Base-by-base conservation (phyloP, 1,140 invertebrate genomes). In the Littorina saxatilis region DNA sequence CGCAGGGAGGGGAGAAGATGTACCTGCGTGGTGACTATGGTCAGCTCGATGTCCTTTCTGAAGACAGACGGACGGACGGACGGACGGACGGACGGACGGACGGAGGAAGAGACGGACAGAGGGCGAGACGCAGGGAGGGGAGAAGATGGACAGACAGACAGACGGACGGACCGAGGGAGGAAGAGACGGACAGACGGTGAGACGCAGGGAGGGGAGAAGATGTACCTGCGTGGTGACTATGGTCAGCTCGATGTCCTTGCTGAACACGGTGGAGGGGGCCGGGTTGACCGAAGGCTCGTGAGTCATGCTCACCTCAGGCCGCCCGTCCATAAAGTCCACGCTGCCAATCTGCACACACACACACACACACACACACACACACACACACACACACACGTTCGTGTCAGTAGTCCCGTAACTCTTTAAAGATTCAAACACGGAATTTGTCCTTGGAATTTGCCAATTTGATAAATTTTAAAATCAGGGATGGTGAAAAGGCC, bases 161-260 rank as follows among this genome's bases (percentile, higher is more conserved):
- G 43, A 47, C n/a, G 32, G 5, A 23, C n/a, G 23, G 61, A 9
- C n/a, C 7, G 61, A 66, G 7, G 23, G 23, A 23, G 7, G 5
- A 5, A 66, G 7, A 66, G 61, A 66, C n/a, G 40, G 20, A 75
- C n/a, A n/a, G n/a, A 52, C 7, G 9, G 27, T 23, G 11, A 32
- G 43, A 79, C 68, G 58, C n/a, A n/a, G n/a, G n/a, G n/a, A n/a
- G n/a, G n/a, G n/a, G n/a, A n/a, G n/a, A n/a, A n/a, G n/a, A n/a
- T n/a, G n/a, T 74, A 88, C 87, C 82, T 83, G 76, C 50, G 72
- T 84, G 9, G 85, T 87, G 29, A 86, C 86, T 3, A 88, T 82
- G 43, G 52, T 50, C 27, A 85, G 74, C 20, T 78, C 39, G 15
- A 81, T 79, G 23, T 83, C 79, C 43, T 78, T 80, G 20, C 74